Evolutionary conservation across 2,113 vertebrate species (phyloP), one percentile per base, ranked within the genome.

Genomic region (Pygoscelis antarcticus): DNA sequence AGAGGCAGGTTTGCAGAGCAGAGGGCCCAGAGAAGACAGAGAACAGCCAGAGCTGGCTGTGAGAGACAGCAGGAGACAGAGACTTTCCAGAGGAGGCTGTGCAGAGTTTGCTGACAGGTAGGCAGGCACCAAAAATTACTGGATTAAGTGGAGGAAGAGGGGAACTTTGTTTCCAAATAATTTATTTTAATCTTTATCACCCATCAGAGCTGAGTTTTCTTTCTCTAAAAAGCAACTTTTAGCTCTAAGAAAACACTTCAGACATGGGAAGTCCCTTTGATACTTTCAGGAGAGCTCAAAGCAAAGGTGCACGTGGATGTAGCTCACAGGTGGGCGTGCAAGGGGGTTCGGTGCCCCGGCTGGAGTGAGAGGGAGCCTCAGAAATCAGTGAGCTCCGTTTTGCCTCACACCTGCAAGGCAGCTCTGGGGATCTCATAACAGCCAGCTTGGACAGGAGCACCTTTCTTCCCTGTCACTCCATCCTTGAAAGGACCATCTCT

Each of bases 351-450:
- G 23, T 68, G 61, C 38, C 40, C 44, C 72, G 32, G 57, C 38
- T 85, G 62, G 10, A 80, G 61, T 11, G 29, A 94, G 21, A 36
- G 17, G 16, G 26, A 83, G 30, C 40, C 36, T 76, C 86, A 62
- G 71, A 51, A 86, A 74, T 3, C 6, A 4, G 10, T 21, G 78
- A 88, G 20, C 52, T 87, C 52, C 52, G 18, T 32, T 95, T 38
- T 1, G 0, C 40, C 30, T 52, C 36, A 62, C 0, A 0, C 44
- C 62, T 57, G 21, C 44, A 85, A 69, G 38, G 36, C 30, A 90
- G 57, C 75, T 64, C n/a, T 30, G 26, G 34, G 70, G 61, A 47
- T 71, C 19, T 70, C 1, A 0, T 14, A 78, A 46, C 6, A 72
- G 70, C 11, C 47, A 79, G 61, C 61, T 69, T 6, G 4, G 70